phyloP scores from a whole-genome alignment of 2,113 vertebrate genomes.

The Actenoides hombroni region DNA sequence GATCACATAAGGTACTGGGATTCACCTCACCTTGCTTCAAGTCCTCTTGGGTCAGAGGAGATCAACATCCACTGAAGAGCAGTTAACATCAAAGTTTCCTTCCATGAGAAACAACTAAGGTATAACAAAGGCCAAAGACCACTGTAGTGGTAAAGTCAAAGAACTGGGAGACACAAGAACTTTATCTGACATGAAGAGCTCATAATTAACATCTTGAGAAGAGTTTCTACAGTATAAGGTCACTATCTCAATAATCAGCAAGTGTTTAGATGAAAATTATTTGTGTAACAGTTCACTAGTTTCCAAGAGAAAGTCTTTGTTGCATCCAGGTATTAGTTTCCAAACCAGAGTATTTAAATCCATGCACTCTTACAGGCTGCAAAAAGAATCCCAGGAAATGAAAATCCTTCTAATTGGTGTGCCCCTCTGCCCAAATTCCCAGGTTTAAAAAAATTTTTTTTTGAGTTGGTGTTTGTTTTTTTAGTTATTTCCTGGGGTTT shows the following conservation, averaged over 20 bases:
- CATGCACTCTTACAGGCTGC: neutral
- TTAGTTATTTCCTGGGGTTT: neutral
- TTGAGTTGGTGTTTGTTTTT: neutral
- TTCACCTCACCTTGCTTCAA: neutral
- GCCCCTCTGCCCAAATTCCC: neutral
- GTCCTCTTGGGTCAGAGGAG: neutral
- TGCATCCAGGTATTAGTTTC: neutral
- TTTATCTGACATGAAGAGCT: neutral
- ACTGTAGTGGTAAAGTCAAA: neutral
- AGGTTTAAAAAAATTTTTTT: neutral
- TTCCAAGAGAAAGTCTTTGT: neutral
- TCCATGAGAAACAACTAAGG: neutral
- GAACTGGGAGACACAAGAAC: neutral
- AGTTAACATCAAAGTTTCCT: neutral
- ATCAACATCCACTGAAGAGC: neutral
- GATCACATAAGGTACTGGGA: neutral
- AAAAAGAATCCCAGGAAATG: neutral
- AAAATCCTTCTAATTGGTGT: neutral
- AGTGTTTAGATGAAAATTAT: neutral
- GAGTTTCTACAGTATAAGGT: neutral
- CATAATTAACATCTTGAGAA: neutral
- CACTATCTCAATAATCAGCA: neutral
- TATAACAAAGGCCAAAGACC: neutral
- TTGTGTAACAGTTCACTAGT: neutral
- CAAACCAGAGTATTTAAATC: neutral